phyloP scores from a whole-genome alignment of 2,113 vertebrate genomes.

The Eubucco bourcierii region DNA sequence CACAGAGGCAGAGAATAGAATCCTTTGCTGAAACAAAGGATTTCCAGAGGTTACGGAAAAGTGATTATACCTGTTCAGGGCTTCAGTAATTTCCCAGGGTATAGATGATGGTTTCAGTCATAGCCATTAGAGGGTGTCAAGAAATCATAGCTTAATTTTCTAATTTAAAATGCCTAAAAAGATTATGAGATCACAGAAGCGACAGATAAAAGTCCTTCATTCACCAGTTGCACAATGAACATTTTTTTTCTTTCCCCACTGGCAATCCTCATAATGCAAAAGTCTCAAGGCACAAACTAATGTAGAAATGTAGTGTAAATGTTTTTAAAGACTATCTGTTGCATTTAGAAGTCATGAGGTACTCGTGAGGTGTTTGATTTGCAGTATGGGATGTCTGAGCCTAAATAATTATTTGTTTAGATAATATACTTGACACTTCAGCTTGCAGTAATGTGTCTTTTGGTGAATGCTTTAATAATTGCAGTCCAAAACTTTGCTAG shows the following conservation, averaged over 20 bases:
- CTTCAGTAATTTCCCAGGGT: neutral
- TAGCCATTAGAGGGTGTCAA: neutral
- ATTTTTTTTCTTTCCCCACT: neutral
- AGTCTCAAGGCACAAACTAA: neutral
- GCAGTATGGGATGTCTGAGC: neutral
- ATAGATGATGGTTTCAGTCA: neutral
- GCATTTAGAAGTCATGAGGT: neutral
- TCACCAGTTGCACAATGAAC: neutral
- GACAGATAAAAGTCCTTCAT: neutral
- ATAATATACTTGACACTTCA: neutral
- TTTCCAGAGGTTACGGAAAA: neutral
- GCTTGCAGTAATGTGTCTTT: neutral
- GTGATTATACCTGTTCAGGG: neutral
- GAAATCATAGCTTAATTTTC: neutral
- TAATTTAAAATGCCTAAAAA: neutral
- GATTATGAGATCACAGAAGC: neutral
- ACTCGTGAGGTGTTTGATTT: neutral
- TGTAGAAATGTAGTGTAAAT: too few relatives aligned
- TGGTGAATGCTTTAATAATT: neutral
- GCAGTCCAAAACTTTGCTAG: neutral
- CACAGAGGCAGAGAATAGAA: neutral
- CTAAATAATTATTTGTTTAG: neutral
- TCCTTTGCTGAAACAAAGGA: neutral
- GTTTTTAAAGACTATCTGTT: neutral
- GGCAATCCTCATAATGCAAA: neutral